phyloP scores from a whole-genome alignment of 2,113 vertebrate genomes.

The Raja brachyura region DNA sequence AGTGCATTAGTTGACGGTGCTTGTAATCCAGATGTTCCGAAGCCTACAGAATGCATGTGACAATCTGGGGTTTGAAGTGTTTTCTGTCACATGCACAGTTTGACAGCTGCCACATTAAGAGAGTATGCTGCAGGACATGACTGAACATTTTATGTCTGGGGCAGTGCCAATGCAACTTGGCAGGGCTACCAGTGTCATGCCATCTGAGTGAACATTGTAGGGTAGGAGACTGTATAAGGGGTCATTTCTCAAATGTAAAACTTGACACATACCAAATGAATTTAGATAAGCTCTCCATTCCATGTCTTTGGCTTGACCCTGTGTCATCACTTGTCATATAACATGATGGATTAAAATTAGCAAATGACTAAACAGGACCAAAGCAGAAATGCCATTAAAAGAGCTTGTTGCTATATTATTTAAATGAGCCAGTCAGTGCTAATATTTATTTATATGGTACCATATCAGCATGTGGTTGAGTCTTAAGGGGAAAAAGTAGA shows the following conservation, averaged over 20 bases:
- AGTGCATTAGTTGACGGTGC: neutral
- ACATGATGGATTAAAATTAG: neutral
- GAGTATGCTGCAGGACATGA: conserved; percentile 41
- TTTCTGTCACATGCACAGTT: neutral
- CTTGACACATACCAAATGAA: neutral
- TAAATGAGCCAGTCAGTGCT: neutral
- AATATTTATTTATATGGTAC: conserved; percentile 8
- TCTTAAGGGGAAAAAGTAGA: neutral
- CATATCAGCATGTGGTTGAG: neutral
- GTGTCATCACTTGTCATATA: neutral
- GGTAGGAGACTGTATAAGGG: conserved; percentile 46
- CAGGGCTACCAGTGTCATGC: conserved; percentile 44
- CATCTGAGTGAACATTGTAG: conserved; percentile 47
- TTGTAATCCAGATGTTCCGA: neutral
- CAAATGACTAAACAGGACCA: neutral
- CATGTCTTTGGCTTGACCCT: conserved; percentile 47
- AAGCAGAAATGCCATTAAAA: neutral
- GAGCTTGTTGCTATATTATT: neutral
- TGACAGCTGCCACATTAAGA: conserved; percentile 24
- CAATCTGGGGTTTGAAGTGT: neutral
- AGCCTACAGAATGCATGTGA: neutral
- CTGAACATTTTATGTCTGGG: conserved; percentile 40
- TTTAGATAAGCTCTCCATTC: conserved; percentile 46
- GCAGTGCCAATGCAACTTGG: conserved; percentile 43
- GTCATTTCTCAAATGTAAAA: conserved; percentile 46